Conservation (phyloP, 92 coral and sea anemone genomes). For the Bergia sp. region DNA sequence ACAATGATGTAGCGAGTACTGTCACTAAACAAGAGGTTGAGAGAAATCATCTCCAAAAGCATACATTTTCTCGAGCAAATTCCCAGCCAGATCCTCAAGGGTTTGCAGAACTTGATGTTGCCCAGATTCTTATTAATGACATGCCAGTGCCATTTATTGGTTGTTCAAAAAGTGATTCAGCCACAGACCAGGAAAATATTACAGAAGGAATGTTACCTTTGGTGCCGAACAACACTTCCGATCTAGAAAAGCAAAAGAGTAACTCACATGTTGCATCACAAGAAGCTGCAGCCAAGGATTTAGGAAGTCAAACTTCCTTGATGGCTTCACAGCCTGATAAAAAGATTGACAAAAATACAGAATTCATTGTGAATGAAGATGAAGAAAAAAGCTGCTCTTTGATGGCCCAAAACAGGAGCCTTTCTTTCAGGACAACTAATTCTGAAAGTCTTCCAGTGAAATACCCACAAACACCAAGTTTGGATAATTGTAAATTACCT, state of each 20-base stretch:
- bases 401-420: neutral
- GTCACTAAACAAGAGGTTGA: neutral
- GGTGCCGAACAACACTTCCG: neutral
- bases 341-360: neutral
- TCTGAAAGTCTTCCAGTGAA: neutral
- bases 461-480: neutral
- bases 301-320: neutral
- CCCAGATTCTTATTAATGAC: conserved; percentile 82
- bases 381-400: neutral
- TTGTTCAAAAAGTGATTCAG: neutral
- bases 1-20: neutral
- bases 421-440: conserved; percentile 5
- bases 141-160: conserved; percentile 82
- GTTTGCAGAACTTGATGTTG: conserved; percentile 93
- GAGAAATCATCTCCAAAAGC: neutral
- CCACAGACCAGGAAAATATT: neutral
- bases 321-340: neutral
- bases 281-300: neutral
- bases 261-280: neutral
- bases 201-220: neutral
- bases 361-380: neutral
- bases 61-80: neutral
- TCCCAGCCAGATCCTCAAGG: conserved; percentile 4
- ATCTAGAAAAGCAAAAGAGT: neutral
- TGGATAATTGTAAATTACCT: neutral